Base-by-base conservation (phyloP, 1,140 invertebrate species). In the Anoplophora glabripennis region DNA sequence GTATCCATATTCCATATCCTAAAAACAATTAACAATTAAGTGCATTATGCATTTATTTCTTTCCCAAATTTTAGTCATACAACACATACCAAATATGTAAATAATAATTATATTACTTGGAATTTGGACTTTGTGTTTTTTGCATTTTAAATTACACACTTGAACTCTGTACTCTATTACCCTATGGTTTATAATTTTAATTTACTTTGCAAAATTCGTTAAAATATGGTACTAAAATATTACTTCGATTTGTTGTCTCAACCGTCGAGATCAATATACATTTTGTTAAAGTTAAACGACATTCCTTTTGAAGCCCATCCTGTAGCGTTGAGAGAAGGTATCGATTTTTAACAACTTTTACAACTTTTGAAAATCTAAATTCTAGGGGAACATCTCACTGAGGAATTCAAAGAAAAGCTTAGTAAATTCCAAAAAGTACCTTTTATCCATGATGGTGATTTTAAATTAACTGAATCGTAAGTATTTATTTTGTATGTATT, bases 341-440 rank as follows among this genome's bases (percentile, higher is more conserved):
- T 67, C 3, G 71, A 41, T 5, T 46, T 36, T 38, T 49, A 37
- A 36, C 4, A 11, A 11, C 35, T 14, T 36, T 47, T 10, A 47
- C 33, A 12, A 33, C 12, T n/a, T n/a, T n/a, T n/a, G n/a, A 53
- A 1, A 41, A 33, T 35, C 54, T 51, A 35, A 42, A 67, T 76
- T 79, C 59, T 63, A 90, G 89, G 84, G 42, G 87, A 90, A 72
- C 91, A 94, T 73, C 79, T 83, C 37, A 78, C 78, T 15, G 77
- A 86, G 5, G 86, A 90, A 63, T 94, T 79, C 75, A 77, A 79
- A 59, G 77, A 81, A 51, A 84, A 84, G 61, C 77, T 93, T 7
- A 90, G 90, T 77, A 85, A 85, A 41, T 86, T 93, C 64, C 77
- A 87, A 70, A 86, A 83, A 73, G 86, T 94, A 5, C 92, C 92